phyloP scores from a whole-genome alignment of 64 coral and sea anemone species.

The Stylophora pistillata region DNA sequence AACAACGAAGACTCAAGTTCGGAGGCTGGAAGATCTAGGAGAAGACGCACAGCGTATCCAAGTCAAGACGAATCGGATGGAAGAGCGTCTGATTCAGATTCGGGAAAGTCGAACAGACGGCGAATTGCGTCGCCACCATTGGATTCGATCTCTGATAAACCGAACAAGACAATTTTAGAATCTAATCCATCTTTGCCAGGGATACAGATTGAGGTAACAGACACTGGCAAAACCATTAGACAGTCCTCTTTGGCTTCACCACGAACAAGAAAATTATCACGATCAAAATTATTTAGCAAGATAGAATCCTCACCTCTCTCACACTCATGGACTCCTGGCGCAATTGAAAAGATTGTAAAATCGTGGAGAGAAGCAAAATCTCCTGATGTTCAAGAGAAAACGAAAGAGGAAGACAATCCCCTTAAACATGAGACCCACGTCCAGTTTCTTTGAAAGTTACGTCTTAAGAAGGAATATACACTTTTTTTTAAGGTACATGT shows the following conservation, averaged over 20 bases:
- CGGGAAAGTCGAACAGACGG: not conserved
- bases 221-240: not conserved
- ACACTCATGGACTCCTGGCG: slow-evolving; percentile 62
- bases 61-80: slow-evolving; percentile 17
- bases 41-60: not conserved
- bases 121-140: not conserved
- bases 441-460: slow-evolving; percentile 1
- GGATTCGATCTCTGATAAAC: not conserved
- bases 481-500: no score
- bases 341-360: slow-evolving; percentile 69
- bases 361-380: slow-evolving; percentile 60
- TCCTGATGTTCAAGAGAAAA: slow-evolving; percentile 6
- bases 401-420: not conserved
- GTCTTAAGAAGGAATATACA: not conserved
- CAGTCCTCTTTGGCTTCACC: not conserved
- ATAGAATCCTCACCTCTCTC: slow-evolving; percentile 30
- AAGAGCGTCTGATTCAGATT: slow-evolving; percentile 19
- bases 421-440: slow-evolving; percentile 16
- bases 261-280: slow-evolving; percentile 20
- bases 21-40: slow-evolving; percentile 10
- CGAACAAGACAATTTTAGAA: not conserved
- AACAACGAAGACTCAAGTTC: slow-evolving; percentile 34
- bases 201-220: not conserved
- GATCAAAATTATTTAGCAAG: slow-evolving; percentile 21
- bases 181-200: not conserved